Evolutionary conservation across 1,140 invertebrate species (phyloP), one percentile per base, ranked within the genome.

Genomic region (Drosophila rhopaloa): DNA sequence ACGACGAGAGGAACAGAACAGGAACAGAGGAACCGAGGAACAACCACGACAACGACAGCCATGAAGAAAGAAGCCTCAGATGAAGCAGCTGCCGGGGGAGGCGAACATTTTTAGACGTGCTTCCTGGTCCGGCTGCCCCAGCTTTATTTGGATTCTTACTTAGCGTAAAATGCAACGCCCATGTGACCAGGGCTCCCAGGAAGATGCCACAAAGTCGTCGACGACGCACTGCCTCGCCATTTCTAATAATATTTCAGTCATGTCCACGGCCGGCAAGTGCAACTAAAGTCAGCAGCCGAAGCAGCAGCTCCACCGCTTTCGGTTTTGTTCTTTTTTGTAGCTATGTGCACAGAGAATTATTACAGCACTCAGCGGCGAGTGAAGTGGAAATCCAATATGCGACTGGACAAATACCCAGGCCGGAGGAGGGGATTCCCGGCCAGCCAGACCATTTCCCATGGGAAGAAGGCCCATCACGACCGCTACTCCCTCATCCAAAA

Each of bases 191-290:
- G 65, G 62, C 56, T 32, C 27, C 57, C 24, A 40, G 37, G 48
- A 50, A 41, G 56, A 54, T 54, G 53, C 54, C 55, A 40, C 56
- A 67, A 46, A 60, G 44, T 38, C 24, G 53, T 29, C 51, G 41
- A 73, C 63, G 79, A 78, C 65, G 83, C 82, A 79, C 62, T 86
- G 83, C 76, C 80, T 86, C 79, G 71, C 63, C 48, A 61, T 81
- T 82, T 86, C 83, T 88, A 88, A 86, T 86, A 86, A 86, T 86
- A 86, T 83, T 86, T 82, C n/a, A 88, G 82, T 67, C 82, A 86
- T 81, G 74, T 81, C 78, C 82, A 77, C 63, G 62, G 50, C 53
- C 14, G 58, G 77, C 78, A 66, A 77, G 71, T 76, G 76, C 79
- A 86, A 54, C 73, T 51, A 53, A 53, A 48, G 58, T 76, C 70